phyloP scores from a whole-genome alignment of 2,888 invertebrate genomes.

The Cryptosula pallasiana region DNA sequence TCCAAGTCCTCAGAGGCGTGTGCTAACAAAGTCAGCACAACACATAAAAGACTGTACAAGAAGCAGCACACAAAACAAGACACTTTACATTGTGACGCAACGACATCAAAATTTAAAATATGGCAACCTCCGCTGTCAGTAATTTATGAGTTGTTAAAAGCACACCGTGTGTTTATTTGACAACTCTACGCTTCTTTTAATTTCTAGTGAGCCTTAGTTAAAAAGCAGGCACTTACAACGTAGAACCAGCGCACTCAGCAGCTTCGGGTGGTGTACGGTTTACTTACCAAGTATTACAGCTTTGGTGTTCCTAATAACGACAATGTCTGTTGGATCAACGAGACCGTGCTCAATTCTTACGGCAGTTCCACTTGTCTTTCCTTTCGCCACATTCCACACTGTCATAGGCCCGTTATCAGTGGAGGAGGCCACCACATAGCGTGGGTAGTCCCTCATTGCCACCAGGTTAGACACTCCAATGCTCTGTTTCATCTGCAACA shows the following conservation, averaged over 20 bases:
- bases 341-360: slow-evolving; percentile 43
- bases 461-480: slow-evolving; percentile 40
- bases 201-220: no score
- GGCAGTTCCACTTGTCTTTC: slow-evolving; percentile 37
- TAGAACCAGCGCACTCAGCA: neutral
- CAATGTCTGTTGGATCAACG: slow-evolving; percentile 40
- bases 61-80: no score
- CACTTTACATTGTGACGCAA: no score
- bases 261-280: neutral
- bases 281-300: slow-evolving; percentile 36
- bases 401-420: slow-evolving; percentile 44
- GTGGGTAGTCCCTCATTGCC: slow-evolving; percentile 40
- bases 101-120: no score
- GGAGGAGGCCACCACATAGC: slow-evolving; percentile 43
- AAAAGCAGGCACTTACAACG: no score
- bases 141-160: no score
- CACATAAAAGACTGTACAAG: no score
- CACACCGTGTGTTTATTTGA: no score
- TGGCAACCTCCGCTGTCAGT: no score
- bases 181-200: no score
- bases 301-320: slow-evolving; percentile 41
- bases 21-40: neutral
- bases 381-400: slow-evolving; percentile 47
- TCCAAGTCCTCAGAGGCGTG: neutral
- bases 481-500: slow-evolving; percentile 32